Percentiles rank a stretch among this genome's conserved stretches.
phyloP scores from a whole-genome alignment of 1,140 invertebrate genomes.

The Monomorium pharaonis region DNA sequence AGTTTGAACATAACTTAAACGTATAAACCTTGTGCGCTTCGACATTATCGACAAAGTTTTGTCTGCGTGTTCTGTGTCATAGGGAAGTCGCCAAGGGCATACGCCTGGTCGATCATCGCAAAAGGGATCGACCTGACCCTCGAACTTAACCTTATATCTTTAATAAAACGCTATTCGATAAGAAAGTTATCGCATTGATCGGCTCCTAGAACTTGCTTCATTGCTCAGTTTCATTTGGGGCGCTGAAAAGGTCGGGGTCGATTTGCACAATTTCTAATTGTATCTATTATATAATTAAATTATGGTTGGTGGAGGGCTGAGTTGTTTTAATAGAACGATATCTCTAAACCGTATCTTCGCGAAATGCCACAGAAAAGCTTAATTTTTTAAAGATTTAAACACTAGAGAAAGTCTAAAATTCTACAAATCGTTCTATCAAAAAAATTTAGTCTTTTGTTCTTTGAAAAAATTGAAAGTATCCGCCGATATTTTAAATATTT shows the following conservation, averaged over 20 bases:
- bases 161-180: slow-evolving; percentile 19
- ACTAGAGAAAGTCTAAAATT: background rate
- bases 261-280: background rate
- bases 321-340: background rate
- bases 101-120: slow-evolving; percentile 17
- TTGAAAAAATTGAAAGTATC: too few species aligned
- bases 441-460: too few species aligned
- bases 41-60: background rate
- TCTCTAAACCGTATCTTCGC: background rate
- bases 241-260: slow-evolving; percentile 44
- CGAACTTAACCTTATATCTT: slow-evolving; percentile 17
- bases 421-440: too few species aligned
- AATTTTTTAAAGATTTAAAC: background rate
- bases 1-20: slow-evolving; percentile 18
- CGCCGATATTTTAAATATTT: too few species aligned
- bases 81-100: background rate
- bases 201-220: background rate
- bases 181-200: background rate
- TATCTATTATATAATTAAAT: too few species aligned
- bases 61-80: background rate
- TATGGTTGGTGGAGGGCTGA: background rate
- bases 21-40: background rate
- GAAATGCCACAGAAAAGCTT: background rate
- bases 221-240: slow-evolving; percentile 19
- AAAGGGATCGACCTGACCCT: slow-evolving; percentile 39